Base-by-base conservation (phyloP, 2,797 vertebrate genomes). In the Pagetopsis macropterus region DNA sequence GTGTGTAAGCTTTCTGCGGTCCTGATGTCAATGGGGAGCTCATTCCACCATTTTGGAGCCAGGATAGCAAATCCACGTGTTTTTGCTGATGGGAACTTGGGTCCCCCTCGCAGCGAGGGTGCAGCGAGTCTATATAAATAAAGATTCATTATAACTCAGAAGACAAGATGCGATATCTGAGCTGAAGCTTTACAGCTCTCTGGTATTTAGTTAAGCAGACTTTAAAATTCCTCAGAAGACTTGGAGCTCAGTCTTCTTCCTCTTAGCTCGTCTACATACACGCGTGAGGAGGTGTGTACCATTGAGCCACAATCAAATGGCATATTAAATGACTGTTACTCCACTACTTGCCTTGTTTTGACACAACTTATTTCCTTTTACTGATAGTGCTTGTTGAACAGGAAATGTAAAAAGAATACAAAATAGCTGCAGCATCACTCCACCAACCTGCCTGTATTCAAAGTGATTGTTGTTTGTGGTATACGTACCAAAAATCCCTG, bases 341-440 rank as follows among this genome's bases (percentile, higher is more conserved):
- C 17, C 2, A 60, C 37, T 61, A 3, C 8, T 21, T 17, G 4
- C 46, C n/a, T 9, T 21, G 7, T 15, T 44, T 19, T 56, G 19
- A 50, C 49, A 56, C 12, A 21, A 9, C 4, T 16, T 50, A 4
- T 6, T 13, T 62, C 33, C 33, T 40, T 1, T 50, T 7, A 11
- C 41, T 37, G 14, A 31, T 40, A 27, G 41, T 3, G 12, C 64
- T 50, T 5, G 64, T 78, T 15, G 4, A 64, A 81, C 73, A 15
- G 58, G 69, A 65, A 57, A 49, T 61, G 1, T 64, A 15, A 54
- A 27, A 40, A 21, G 5, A 51, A 7, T 3, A 41, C 46, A 31
- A 15, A 37, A 37, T 27, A 27, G 23, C 15, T 61, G 6, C 9
- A 41, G 19, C 15, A 37, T 33, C 12, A 23, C 49, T n/a, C 17